phyloP scores from a whole-genome alignment of 2,888 invertebrate genomes.

The Polydrusus cervinus region DNA sequence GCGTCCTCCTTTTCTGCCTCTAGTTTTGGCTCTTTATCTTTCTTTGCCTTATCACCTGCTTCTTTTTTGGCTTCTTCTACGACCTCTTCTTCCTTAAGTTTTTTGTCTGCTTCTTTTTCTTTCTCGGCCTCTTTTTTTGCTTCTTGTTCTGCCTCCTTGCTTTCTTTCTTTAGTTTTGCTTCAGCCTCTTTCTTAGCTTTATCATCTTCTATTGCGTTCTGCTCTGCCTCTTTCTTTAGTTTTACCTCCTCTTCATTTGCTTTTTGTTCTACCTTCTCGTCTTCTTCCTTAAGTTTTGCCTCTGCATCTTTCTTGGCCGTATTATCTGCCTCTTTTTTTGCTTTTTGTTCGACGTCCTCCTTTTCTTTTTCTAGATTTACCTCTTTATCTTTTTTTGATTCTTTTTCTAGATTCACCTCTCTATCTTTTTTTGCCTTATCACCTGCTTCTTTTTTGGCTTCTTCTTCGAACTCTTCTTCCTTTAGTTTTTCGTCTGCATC shows the following conservation, averaged over 20 bases:
- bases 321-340: slow-evolving; percentile 47
- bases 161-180: slow-evolving; percentile 44
- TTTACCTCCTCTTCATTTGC: slow-evolving; percentile 52
- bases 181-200: slow-evolving; percentile 47
- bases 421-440: slow-evolving; percentile 50
- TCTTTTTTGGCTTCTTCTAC: no score
- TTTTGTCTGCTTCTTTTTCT: slow-evolving; percentile 44
- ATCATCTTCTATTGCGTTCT: no score
- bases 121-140: slow-evolving; percentile 29
- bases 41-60: slow-evolving; percentile 52
- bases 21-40: slow-evolving; percentile 52
- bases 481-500: slow-evolving; percentile 40
- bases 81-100: slow-evolving; percentile 40
- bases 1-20: slow-evolving; percentile 40
- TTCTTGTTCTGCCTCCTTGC: slow-evolving; percentile 20
- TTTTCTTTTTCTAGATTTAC: slow-evolving; percentile 32
- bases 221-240: slow-evolving; percentile 30
- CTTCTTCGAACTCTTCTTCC: slow-evolving; percentile 36
- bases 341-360: slow-evolving; percentile 45
- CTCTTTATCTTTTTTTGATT: no score
- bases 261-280: slow-evolving; percentile 53
- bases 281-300: slow-evolving; percentile 46
- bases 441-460: slow-evolving; percentile 46
- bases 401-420: slow-evolving; percentile 47
- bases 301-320: slow-evolving; percentile 54